Conservation (phyloP, 2,888 invertebrate genomes). For the Lithodes maja region DNA sequence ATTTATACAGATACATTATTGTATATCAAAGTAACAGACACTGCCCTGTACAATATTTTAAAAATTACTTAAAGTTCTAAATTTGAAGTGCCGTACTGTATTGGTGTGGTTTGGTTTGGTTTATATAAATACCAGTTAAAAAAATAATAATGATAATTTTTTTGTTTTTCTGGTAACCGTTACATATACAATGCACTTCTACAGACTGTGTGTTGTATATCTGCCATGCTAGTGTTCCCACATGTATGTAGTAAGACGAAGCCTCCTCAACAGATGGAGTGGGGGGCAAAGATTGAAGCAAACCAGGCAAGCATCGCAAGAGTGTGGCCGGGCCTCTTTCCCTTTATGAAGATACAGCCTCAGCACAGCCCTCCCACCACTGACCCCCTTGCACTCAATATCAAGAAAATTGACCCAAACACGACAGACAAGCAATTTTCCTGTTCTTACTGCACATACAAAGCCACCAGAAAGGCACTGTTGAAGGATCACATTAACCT, state of each 20-base stretch:
- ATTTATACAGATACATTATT: too few relatives aligned
- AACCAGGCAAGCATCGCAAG: not conserved
- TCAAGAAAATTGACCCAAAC: conserved; percentile 5
- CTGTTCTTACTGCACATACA: conserved; percentile 47
- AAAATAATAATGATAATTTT: too few relatives aligned
- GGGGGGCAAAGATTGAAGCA: conserved; percentile 24
- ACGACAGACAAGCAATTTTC: conserved; percentile 35
- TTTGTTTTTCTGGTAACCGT: too few relatives aligned
- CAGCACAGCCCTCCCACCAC: not conserved
- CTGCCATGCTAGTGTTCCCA: not conserved
- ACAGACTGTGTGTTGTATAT: too few relatives aligned
- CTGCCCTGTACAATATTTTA: too few relatives aligned
- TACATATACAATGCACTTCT: too few relatives aligned
- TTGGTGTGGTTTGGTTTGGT: too few relatives aligned
- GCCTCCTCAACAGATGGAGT: conserved; percentile 35
- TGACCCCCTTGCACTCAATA: not conserved
- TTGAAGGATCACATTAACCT: conserved; percentile 47
- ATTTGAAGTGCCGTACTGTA: too few relatives aligned
- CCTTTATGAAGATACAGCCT: not conserved
- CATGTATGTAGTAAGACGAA: not conserved
- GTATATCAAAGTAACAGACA: too few relatives aligned
- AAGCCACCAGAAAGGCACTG: conserved; percentile 34
- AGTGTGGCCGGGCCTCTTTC: conserved; percentile 11
- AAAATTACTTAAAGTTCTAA: too few relatives aligned
- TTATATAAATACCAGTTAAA: too few relatives aligned